Evolutionary conservation across 2,113 vertebrate species (phyloP).

Genomic region (Burhinus oedicnemus): DNA sequence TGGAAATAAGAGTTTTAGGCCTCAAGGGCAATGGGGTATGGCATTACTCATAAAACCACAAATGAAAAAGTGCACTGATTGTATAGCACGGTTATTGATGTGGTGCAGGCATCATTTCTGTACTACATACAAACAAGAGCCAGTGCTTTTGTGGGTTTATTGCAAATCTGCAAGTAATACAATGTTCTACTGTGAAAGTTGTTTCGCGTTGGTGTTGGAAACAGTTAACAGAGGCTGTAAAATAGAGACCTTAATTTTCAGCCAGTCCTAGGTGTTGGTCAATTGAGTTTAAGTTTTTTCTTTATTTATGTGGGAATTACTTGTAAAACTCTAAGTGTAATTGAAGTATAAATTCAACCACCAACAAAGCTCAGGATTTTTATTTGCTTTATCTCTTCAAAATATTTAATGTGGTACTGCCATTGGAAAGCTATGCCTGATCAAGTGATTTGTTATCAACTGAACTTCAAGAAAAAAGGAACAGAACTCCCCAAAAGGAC

Average conservation of each 20-base stretch:
- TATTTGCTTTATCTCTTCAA: not conserved
- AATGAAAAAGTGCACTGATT: not conserved
- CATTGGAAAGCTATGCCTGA: not conserved
- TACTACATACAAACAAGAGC: not conserved
- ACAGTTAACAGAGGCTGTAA: not conserved
- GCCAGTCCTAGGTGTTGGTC: not conserved
- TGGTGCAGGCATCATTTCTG: not conserved
- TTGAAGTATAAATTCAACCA: not conserved
- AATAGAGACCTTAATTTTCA: not conserved
- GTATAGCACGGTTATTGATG: not conserved
- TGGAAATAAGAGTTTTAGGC: not conserved
- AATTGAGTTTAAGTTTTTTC: not conserved
- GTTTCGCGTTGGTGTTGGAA: not conserved
- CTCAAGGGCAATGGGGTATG: not conserved
- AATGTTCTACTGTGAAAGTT: not conserved
- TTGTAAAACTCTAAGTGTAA: not conserved
- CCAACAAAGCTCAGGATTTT: not conserved
- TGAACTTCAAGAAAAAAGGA: not conserved
- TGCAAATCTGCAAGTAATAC: not conserved
- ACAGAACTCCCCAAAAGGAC: not conserved
- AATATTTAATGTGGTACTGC: not conserved
- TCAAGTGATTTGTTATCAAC: not conserved
- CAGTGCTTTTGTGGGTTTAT: not conserved
- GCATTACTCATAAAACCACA: not conserved
- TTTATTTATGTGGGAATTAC: not conserved